phyloP scores from a whole-genome alignment of 1,140 invertebrate genomes.

The Drosophila bipectinata region DNA sequence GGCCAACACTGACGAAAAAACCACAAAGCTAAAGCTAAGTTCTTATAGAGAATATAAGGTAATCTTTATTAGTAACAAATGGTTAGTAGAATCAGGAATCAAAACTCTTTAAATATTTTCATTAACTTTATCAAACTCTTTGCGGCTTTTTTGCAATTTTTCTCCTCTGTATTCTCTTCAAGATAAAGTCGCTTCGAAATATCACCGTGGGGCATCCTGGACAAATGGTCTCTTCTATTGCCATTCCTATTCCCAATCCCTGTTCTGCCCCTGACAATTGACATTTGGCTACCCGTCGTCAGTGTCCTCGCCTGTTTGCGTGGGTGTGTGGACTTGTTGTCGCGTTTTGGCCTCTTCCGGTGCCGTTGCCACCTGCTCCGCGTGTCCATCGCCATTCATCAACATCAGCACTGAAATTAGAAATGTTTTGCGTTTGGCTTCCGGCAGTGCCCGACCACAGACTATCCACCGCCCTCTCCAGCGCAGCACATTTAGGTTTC shows the following conservation, averaged over 20 bases:
- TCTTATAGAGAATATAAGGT: no score
- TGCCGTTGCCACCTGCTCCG: constrained; percentile 60
- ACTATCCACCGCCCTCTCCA: background rate
- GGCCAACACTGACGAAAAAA: constrained; percentile 7
- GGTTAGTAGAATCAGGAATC: no score
- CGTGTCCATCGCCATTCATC: constrained; percentile 67
- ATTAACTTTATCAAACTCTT: no score
- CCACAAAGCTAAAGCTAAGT: background rate
- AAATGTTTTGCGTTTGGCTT: constrained; percentile 71
- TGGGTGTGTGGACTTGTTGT: constrained; percentile 52
- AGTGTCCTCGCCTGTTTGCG: constrained; percentile 61
- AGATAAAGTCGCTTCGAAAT: constrained; percentile 25
- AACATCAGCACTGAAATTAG: constrained; percentile 67
- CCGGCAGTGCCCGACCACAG: constrained; percentile 28
- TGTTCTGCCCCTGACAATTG: constrained; percentile 46
- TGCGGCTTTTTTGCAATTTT: background rate
- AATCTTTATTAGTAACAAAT: no score
- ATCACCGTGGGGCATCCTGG: constrained; percentile 38
- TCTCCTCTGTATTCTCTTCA: constrained; percentile 21
- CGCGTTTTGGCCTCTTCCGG: constrained; percentile 65
- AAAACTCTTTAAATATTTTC: no score
- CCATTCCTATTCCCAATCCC: constrained; percentile 21
- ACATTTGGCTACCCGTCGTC: constrained; percentile 54
- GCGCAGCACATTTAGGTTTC: background rate
- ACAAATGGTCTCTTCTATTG: constrained; percentile 43